A percentile compares a stretch with the other conserved stretches of the same genome.
Conservation (phyloP, 2,113 vertebrate species). For the Corythornis cristatus region DNA sequence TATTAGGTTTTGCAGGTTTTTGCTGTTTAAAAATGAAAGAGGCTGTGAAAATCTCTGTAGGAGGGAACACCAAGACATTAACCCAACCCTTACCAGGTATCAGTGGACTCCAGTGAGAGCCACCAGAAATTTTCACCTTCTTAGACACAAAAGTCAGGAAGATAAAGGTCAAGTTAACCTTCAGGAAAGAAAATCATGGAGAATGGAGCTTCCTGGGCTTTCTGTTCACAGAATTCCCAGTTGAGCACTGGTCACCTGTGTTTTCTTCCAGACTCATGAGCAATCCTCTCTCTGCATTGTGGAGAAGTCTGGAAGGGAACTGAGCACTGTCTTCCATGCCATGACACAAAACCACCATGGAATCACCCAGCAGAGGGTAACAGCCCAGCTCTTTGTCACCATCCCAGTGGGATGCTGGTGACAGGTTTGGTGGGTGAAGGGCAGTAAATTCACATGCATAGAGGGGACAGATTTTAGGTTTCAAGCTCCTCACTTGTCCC, state of each 20-base stretch:
- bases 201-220: neutral
- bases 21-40: neutral
- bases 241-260: accelerated
- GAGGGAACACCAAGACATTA: neutral
- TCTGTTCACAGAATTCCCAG: neutral
- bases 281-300: neutral
- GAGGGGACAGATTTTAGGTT: neutral
- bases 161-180: neutral
- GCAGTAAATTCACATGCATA: neutral
- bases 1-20: neutral
- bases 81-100: neutral
- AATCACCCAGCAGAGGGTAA: neutral
- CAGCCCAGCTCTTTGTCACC: neutral
- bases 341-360: neutral
- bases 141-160: neutral
- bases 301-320: neutral
- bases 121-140: neutral
- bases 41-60: accelerated
- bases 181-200: neutral
- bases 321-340: neutral
- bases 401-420: neutral
- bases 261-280: neutral
- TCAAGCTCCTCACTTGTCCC: neutral
- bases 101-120: accelerated
- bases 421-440: neutral